Conservation (phyloP, 2,797 vertebrate genomes). For the Neosilurus hyrtlii region DNA sequence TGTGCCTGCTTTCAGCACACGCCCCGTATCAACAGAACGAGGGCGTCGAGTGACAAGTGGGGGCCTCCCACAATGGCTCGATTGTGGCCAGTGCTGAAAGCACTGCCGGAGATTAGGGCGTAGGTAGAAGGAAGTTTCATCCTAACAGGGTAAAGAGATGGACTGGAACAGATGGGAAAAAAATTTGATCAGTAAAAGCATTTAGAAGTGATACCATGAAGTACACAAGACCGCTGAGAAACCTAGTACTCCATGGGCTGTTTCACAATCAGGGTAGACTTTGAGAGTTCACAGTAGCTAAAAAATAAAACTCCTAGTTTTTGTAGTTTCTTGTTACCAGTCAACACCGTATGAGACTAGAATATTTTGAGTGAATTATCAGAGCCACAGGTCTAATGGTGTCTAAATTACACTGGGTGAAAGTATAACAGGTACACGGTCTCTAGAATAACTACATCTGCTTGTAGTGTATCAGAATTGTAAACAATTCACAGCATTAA, state of each 20-base stretch:
- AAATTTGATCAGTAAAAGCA: slow-evolving; percentile 7
- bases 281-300: too few species aligned
- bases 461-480: too few species aligned
- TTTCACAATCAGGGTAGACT: too few species aligned
- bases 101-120: slow-evolving; percentile 54
- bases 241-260: background rate
- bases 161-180: slow-evolving; percentile 43
- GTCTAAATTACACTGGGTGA: too few species aligned
- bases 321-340: too few species aligned
- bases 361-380: too few species aligned
- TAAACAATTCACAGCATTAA: too few species aligned
- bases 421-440: too few species aligned
- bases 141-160: slow-evolving; percentile 15
- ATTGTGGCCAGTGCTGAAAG: slow-evolving; percentile 65
- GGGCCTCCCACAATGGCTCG: slow-evolving; percentile 65
- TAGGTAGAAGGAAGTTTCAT: slow-evolving; percentile 23
- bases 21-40: slow-evolving; percentile 72
- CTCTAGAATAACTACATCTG: too few species aligned
- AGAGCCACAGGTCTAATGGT: too few species aligned
- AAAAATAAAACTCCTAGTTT: too few species aligned
- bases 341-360: too few species aligned
- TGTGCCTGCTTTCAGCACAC: slow-evolving; percentile 65
- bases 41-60: slow-evolving; percentile 69
- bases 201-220: background rate
- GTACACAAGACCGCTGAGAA: background rate